A percentile compares a stretch with the other conserved stretches of the same genome.
phyloP scores from a whole-genome alignment of 2,888 invertebrate genomes.

The Ectemnius lituratus region DNA sequence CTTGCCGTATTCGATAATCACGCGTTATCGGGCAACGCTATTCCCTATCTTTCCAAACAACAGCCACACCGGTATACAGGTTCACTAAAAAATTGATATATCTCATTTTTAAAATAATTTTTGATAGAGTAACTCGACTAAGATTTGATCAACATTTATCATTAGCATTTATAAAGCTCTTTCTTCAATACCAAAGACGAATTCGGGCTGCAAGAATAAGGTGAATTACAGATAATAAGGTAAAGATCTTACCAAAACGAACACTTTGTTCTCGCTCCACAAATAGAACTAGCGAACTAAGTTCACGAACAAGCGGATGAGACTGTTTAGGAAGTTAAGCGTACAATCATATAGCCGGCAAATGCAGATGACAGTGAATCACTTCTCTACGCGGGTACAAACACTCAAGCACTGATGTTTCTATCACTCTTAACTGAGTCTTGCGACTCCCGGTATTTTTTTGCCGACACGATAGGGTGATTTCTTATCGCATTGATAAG shows the following conservation, averaged over 20 bases:
- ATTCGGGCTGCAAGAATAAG: conserved; percentile 1
- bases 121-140: no score
- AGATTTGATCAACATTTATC: no score
- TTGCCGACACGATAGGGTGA: neutral
- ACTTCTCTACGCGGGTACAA: conserved; percentile 33
- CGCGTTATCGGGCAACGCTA: no score
- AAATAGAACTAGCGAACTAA: conserved; percentile 18
- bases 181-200: neutral
- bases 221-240: neutral
- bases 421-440: conserved; percentile 18
- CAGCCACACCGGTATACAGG: no score
- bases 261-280: conserved; percentile 1
- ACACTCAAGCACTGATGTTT: conserved; percentile 46
- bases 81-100: no score
- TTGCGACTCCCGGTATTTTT: conserved; percentile 4
- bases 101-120: no score
- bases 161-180: no score
- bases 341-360: conserved; percentile 16
- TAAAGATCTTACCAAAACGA: conserved; percentile 11
- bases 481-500: conserved; percentile 33
- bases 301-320: conserved; percentile 15
- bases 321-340: conserved; percentile 36
- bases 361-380: conserved; percentile 40
- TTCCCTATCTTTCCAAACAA: no score
- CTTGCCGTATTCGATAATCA: no score